Evolutionary conservation across 2,113 vertebrate species (phyloP).

Genomic region (Antechinus flavipes): DNA sequence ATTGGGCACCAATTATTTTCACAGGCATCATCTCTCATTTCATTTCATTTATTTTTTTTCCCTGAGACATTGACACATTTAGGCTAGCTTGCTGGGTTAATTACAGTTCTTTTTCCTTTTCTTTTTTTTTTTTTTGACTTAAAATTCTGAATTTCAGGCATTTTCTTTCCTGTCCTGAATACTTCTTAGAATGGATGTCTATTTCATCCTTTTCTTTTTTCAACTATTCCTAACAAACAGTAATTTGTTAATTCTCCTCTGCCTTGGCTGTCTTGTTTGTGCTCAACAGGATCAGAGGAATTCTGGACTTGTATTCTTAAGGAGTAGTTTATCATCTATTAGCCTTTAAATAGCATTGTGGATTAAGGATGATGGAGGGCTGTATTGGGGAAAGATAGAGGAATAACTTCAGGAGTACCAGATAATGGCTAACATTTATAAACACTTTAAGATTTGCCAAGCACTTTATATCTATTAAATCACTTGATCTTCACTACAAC

Average conservation of each 20-base stretch:
- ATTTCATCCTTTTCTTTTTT: slow-evolving; percentile 26
- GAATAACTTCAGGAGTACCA: neutral
- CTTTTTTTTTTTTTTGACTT: neutral
- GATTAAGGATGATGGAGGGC: neutral
- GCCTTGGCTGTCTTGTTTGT: neutral
- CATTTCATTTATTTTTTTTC: neutral
- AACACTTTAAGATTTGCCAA: neutral
- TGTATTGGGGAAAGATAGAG: neutral
- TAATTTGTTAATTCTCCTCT: neutral
- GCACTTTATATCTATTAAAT: no score
- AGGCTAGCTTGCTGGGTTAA: neutral
- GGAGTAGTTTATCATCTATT: no score
- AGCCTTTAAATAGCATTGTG: neutral
- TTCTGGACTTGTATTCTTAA: neutral
- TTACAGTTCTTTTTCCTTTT: neutral
- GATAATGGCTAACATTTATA: neutral
- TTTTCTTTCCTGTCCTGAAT: neutral
- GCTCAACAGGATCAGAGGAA: neutral
- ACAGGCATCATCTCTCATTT: neutral
- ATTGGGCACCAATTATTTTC: neutral
- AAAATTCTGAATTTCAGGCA: neutral
- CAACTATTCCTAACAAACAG: slow-evolving; percentile 4
- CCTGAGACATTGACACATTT: neutral
- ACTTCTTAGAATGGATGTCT: neutral
- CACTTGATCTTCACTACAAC: neutral